Conservation (phyloP, 2,113 vertebrate genomes). For the Pterocles gutturalis region DNA sequence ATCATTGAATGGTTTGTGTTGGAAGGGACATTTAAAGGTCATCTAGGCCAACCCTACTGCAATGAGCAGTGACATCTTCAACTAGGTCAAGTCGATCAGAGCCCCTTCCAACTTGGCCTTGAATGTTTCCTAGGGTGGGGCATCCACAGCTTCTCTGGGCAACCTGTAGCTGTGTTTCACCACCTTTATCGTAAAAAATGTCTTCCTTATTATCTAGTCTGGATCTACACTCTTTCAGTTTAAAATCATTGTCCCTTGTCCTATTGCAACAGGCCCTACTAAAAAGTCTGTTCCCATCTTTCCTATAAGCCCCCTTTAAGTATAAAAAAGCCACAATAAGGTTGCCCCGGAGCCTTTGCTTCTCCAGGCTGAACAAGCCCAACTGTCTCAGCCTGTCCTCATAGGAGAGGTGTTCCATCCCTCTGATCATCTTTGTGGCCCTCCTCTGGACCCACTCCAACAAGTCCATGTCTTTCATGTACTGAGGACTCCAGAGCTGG, state of each 20-base stretch:
- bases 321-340: background rate
- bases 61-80: background rate
- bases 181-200: no score
- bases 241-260: background rate
- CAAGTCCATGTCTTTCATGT: fast-evolving
- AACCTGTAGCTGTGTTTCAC: background rate
- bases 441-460: background rate
- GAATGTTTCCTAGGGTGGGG: background rate
- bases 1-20: background rate
- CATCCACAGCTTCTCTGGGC: background rate
- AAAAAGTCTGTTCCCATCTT: background rate
- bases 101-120: background rate
- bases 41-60: background rate
- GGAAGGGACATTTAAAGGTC: background rate
- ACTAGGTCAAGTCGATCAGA: background rate
- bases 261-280: background rate
- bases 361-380: background rate
- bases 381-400: background rate
- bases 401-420: fast-evolving
- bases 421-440: fast-evolving
- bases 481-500: background rate
- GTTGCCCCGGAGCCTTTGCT: background rate
- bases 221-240: background rate
- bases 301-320: background rate
- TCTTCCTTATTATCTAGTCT: background rate